Conservation (phyloP, 2,888 invertebrate species). For the Pediacus dermestoides region DNA sequence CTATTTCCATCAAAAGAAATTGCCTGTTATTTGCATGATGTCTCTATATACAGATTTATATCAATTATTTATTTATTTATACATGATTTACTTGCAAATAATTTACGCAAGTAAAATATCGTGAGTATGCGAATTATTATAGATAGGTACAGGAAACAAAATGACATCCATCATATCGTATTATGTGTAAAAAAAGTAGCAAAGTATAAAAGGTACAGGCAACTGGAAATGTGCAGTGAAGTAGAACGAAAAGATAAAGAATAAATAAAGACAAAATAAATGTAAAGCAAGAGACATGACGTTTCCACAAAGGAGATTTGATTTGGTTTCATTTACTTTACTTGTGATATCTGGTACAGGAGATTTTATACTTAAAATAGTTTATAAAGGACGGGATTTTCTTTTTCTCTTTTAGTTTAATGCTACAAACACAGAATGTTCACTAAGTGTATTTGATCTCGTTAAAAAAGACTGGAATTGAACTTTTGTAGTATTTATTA, state of each 20-base stretch:
- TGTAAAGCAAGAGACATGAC: conserved; percentile 38
- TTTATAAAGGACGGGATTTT: conserved; percentile 5
- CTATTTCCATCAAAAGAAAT: background rate
- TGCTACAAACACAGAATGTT: background rate
- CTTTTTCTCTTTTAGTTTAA: background rate
- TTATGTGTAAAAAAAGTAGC: conserved; percentile 1
- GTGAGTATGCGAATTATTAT: background rate
- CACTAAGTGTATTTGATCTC: conserved; percentile 3
- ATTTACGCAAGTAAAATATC: background rate
- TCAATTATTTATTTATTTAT: no score
- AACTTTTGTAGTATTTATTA: no score
- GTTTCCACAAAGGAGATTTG: conserved; percentile 39
- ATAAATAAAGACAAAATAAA: conserved; percentile 47
- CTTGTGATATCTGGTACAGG: conserved; percentile 2
- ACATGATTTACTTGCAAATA: no score
- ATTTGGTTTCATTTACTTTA: conserved; percentile 35
- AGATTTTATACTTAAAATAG: conserved; percentile 6
- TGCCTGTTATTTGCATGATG: conserved; percentile 1
- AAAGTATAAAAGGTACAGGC: conserved; percentile 9
- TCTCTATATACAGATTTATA: no score
- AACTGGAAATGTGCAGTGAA: conserved; percentile 34
- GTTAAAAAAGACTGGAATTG: no score
- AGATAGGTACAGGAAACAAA: conserved; percentile 3
- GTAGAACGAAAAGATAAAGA: conserved; percentile 46
- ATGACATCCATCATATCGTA: conserved; percentile 7